These are phyloP conservation scores for Arge pagana DNA, from an alignment of 2,888 invertebrate species.

Conservation along the genomic window DNA sequence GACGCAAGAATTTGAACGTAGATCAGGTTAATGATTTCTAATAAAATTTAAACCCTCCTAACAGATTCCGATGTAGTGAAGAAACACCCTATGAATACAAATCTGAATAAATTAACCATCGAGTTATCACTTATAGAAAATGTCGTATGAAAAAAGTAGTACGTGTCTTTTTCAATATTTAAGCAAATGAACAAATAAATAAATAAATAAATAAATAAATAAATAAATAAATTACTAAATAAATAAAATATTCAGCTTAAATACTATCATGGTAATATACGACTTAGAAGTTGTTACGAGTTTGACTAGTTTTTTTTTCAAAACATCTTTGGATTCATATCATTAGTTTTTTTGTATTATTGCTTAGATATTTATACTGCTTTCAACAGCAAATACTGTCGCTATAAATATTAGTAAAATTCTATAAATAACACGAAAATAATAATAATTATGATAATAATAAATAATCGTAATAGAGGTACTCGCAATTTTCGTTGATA, in stretches of 20 bases:
- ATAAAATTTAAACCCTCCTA: too few relatives aligned
- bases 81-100: too few relatives aligned
- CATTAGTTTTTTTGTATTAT: too few relatives aligned
- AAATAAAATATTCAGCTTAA: constrained; percentile 12
- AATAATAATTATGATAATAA: too few relatives aligned
- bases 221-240: not conserved
- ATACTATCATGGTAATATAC: constrained; percentile 8
- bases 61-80: too few relatives aligned
- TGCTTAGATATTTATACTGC: constrained; percentile 17
- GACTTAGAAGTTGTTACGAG: too few relatives aligned
- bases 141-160: constrained; percentile 10
- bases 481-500: not conserved
- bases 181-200: constrained; percentile 9
- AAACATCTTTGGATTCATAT: constrained; percentile 5
- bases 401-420: constrained; percentile 15
- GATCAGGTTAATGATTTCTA: too few relatives aligned
- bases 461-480: too few relatives aligned
- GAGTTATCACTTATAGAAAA: constrained; percentile 8
- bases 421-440: not conserved
- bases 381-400: constrained; percentile 13
- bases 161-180: constrained; percentile 15
- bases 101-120: constrained; percentile 17
- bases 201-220: constrained; percentile 4
- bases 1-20: too few relatives aligned
- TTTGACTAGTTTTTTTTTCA: too few relatives aligned